phyloP scores from a whole-genome alignment of 1,140 invertebrate genomes.

The Wiebesia pumilae region DNA sequence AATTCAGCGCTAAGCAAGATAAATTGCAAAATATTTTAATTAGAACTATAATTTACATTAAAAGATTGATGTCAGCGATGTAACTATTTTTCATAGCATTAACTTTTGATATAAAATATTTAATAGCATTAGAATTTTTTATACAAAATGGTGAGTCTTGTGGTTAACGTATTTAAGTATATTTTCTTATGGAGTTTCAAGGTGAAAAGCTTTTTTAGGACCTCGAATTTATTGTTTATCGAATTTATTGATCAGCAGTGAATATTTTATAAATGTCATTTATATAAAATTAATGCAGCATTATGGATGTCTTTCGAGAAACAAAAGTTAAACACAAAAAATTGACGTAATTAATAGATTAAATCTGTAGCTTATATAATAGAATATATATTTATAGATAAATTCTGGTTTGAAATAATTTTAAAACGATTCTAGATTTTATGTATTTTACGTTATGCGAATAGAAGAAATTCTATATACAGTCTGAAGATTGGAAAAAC shows the following conservation, averaged over 20 bases:
- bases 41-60: not conserved
- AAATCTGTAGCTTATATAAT: no score
- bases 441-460: no score
- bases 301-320: not conserved
- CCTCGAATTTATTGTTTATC: not conserved
- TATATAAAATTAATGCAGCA: not conserved
- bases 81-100: not conserved
- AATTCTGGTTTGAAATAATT: no score
- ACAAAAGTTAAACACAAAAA: not conserved
- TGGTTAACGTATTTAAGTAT: not conserved
- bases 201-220: not conserved
- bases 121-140: not conserved
- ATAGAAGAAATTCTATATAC: no score
- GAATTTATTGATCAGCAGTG: no score
- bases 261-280: not conserved
- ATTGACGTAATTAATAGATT: no score
- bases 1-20: not conserved
- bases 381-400: no score
- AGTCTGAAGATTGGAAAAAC: no score
- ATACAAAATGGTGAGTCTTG: not conserved
- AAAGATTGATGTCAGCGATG: not conserved
- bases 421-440: no score
- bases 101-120: not conserved
- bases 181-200: not conserved
- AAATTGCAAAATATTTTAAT: slow-evolving; percentile 1